Conservation (phyloP, 2,888 invertebrate genomes). For the Elgonia sp. region DNA sequence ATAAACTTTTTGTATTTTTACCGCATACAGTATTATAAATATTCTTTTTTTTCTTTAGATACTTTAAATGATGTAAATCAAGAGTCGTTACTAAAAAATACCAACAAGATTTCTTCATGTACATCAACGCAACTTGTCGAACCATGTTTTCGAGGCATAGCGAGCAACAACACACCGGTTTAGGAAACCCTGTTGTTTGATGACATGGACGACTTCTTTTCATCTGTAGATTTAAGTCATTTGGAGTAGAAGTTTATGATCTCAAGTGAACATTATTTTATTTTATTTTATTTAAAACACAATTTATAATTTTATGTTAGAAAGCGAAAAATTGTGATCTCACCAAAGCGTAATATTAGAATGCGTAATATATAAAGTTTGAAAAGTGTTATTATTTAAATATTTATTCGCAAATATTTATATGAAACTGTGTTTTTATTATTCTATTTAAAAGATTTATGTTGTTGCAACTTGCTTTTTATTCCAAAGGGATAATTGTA, state of each 20-base stretch:
- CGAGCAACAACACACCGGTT: neutral
- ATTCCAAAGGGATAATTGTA: too few species aligned
- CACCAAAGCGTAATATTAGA: too few species aligned
- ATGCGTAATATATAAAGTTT: too few species aligned
- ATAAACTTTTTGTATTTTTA: neutral
- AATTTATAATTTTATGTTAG: neutral
- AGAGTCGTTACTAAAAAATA: neutral
- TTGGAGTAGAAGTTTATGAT: neutral
- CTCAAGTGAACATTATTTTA: conserved; percentile 15
- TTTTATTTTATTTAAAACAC: neutral
- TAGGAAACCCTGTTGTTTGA: conserved; percentile 3
- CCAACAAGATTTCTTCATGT: neutral
- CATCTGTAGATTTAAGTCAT: neutral
- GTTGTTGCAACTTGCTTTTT: too few species aligned
- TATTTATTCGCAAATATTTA: too few species aligned
- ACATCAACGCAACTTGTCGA: neutral
- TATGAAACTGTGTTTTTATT: too few species aligned
- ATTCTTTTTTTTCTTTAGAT: neutral
- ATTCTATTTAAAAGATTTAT: too few species aligned
- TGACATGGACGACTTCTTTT: neutral
- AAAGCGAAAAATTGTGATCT: too few species aligned
- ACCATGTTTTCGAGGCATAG: neutral
- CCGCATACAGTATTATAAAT: neutral
- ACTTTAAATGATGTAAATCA: neutral
- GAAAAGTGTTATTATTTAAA: too few species aligned